Evolutionary conservation across 2,113 vertebrate species (phyloP).

Genomic region (Sus scrofa): T2T-Sscrofa CM000814.6:31860501-31861000

Average conservation of each 20-base stretch:
- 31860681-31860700: not conserved
- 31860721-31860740: not conserved
- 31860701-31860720: not conserved
- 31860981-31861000: too few relatives aligned
- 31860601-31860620: not conserved
- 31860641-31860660: not conserved
- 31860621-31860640: not conserved
- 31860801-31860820: not conserved
- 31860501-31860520: too few relatives aligned
- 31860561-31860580: not conserved
- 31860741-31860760: not conserved
- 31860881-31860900: not conserved
- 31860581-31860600: not conserved
- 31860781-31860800: not conserved
- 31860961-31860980: not conserved
- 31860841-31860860: not conserved
- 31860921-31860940: not conserved
- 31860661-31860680: not conserved
- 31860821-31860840: not conserved
- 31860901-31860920: not conserved
- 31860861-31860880: rapidly evolving
- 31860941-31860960: not conserved
- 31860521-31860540: not conserved
- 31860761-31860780: not conserved
- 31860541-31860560: rapidly evolving